These are phyloP conservation scores for Eucidaris tribuloides DNA, from an alignment of 35 echinoderm and acorn worm genomes.

Conservation along the genomic window DNA sequence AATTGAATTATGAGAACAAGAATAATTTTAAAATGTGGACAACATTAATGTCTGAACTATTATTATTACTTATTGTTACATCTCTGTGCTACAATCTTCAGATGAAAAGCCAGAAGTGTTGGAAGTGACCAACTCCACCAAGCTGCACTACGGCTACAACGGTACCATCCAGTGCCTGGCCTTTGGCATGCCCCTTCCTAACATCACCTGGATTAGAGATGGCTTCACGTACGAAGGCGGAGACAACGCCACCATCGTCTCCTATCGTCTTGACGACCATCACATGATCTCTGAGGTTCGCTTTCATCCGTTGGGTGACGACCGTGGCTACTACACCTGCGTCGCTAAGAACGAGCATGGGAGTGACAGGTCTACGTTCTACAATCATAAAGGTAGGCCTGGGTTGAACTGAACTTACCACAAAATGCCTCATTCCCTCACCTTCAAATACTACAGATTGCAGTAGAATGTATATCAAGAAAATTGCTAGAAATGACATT, in stretches of 20 bases:
- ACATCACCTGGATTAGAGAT: slow-evolving; percentile 64
- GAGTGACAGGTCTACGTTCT: slow-evolving; percentile 48
- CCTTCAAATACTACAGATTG: no score
- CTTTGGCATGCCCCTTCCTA: slow-evolving; percentile 80
- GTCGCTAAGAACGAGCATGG: slow-evolving; percentile 67
- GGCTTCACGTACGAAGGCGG: slow-evolving; percentile 52
- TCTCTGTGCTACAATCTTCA: not conserved
- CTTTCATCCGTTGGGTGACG: slow-evolving; percentile 76
- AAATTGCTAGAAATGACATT: no score
- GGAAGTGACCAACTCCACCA: slow-evolving; percentile 67
- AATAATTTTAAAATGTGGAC: no score
- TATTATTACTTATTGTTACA: not conserved
- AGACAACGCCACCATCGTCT: slow-evolving; percentile 71
- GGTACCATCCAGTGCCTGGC: slow-evolving; percentile 86
- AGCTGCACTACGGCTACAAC: slow-evolving; percentile 81
- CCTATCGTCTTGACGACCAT: slow-evolving; percentile 63
- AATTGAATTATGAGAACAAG: no score
- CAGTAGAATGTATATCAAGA: no score
- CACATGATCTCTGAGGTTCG: slow-evolving; percentile 79
- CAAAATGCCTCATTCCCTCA: no score
- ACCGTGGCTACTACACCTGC: slow-evolving; percentile 75
- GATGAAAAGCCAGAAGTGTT: slow-evolving; percentile 65
- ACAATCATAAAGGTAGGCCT: slow-evolving; percentile 75
- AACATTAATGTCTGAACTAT: no score
- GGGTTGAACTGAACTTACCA: no score